Conservation (phyloP, 2,113 vertebrate species). For the Lamprologus ornatipinnis region DNA sequence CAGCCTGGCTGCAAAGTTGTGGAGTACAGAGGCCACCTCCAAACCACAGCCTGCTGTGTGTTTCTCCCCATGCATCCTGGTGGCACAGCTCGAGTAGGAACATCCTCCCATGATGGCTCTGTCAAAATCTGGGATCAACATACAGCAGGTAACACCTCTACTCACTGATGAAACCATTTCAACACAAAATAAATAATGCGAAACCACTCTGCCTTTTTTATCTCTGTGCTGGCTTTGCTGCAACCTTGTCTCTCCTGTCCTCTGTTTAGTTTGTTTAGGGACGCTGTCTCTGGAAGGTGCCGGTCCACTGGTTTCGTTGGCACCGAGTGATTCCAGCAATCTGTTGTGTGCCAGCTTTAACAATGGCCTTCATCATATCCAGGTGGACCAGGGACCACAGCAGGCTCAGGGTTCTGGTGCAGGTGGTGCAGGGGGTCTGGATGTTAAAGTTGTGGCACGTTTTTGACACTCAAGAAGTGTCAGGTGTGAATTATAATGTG, state of each 20-base stretch:
- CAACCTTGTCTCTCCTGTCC: not conserved
- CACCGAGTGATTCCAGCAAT: slow-evolving; percentile 63
- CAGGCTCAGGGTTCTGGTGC: slow-evolving; percentile 34
- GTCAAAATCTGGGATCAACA: slow-evolving; percentile 88
- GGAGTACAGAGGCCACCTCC: slow-evolving; percentile 86
- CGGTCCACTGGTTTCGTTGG: slow-evolving; percentile 80
- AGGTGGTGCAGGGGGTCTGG: slow-evolving; percentile 3
- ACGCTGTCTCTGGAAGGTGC: slow-evolving; percentile 80
- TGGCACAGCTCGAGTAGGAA: slow-evolving; percentile 71
- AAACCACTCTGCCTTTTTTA: not conserved
- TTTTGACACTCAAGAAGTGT: slow-evolving; percentile 32
- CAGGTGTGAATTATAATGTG: not conserved
- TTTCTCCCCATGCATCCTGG: slow-evolving; percentile 73
- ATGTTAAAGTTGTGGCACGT: slow-evolving; percentile 52
- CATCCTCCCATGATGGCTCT: slow-evolving; percentile 82
- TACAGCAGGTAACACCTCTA: slow-evolving; percentile 76
- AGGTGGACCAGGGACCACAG: slow-evolving; percentile 40
- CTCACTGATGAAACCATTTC: not conserved
- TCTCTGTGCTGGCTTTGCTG: not conserved
- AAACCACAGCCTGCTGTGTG: slow-evolving; percentile 81
- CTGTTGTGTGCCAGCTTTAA: slow-evolving; percentile 85
- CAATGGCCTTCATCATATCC: slow-evolving; percentile 79
- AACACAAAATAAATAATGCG: not conserved
- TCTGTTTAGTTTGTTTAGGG: slow-evolving; percentile 75
- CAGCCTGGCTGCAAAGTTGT: slow-evolving; percentile 78